A percentile compares a stretch with the other conserved stretches of the same genome.
Evolutionary conservation across 2,113 vertebrate genomes (phyloP).

Genomic region (Herpetotheres cachinnans): DNA sequence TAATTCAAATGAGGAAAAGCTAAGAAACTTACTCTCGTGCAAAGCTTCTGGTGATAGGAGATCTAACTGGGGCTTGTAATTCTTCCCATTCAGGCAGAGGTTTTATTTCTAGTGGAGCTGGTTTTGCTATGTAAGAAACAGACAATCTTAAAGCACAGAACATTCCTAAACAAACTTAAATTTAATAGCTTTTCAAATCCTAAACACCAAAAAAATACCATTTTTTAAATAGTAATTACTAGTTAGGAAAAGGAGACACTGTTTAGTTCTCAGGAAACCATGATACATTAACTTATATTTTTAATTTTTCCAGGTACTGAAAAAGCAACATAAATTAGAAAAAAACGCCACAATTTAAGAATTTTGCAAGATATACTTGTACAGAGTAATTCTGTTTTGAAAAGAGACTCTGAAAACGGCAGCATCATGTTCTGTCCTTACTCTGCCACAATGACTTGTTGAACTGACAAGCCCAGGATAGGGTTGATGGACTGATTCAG

Average conservation of each 20-base stretch:
- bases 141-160: conserved; percentile 17
- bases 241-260: not conserved
- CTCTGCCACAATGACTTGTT: not conserved
- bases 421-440: not conserved
- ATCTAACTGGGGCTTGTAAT: conserved; percentile 90
- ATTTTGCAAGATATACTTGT: not conserved
- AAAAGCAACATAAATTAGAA: not conserved
- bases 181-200: not conserved
- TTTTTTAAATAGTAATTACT: not conserved
- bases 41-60: conserved; percentile 96
- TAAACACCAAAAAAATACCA: not conserved
- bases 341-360: not conserved
- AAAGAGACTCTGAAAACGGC: conserved; percentile 6
- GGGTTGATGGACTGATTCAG: not conserved
- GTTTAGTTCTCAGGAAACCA: not conserved
- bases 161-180: not conserved
- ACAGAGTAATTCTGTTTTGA: not conserved
- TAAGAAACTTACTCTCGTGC: conserved; percentile 91
- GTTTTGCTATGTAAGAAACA: conserved; percentile 81
- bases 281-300: not conserved
- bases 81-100: conserved; percentile 94
- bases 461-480: not conserved
- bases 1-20: not conserved
- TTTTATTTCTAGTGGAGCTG: conserved; percentile 95
- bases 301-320: not conserved